These are phyloP conservation scores for Gymnobelideus leadbeateri DNA, from an alignment of 2,113 vertebrate genomes.

Conservation along the genomic window DNA sequence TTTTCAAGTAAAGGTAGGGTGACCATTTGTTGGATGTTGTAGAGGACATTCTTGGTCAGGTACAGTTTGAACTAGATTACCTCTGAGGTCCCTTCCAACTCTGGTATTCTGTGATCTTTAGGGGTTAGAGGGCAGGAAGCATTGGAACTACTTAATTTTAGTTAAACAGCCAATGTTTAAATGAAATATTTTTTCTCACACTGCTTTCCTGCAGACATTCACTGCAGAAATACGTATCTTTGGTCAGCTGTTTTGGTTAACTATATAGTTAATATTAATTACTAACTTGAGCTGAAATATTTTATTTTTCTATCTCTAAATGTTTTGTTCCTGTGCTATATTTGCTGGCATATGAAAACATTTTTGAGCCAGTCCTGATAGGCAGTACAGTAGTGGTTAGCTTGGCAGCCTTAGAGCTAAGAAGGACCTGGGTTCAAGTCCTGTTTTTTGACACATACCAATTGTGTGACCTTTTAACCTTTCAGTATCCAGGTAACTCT, in stretches of 20 bases:
- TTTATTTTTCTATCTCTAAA: slow-evolving; percentile 35
- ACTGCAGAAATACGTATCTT: slow-evolving; percentile 43
- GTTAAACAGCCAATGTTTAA: slow-evolving; percentile 26
- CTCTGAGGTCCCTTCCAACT: slow-evolving; percentile 1
- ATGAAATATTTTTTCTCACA: slow-evolving; percentile 58
- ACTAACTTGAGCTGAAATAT: slow-evolving; percentile 43
- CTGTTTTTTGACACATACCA: not conserved
- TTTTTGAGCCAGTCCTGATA: not conserved
- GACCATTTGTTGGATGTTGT: slow-evolving; percentile 2
- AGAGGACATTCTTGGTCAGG: not conserved
- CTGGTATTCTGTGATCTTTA: slow-evolving; percentile 1
- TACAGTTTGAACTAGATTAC: not conserved
- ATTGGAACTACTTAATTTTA: slow-evolving; percentile 39
- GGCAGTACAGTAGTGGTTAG: not conserved
- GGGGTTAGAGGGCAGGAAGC: not conserved
- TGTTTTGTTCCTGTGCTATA: slow-evolving; percentile 47
- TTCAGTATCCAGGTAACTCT: not conserved
- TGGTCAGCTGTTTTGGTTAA: slow-evolving; percentile 41
- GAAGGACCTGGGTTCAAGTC: not conserved
- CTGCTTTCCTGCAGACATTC: slow-evolving; percentile 14
- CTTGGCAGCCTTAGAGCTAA: not conserved
- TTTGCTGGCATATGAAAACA: slow-evolving; percentile 31
- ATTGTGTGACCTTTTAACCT: not conserved
- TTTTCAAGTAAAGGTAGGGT: not conserved
- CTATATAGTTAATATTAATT: slow-evolving; percentile 52